phyloP scores from a whole-genome alignment of 2,113 vertebrate species.

The Tretioscincus oriximinensis region DNA sequence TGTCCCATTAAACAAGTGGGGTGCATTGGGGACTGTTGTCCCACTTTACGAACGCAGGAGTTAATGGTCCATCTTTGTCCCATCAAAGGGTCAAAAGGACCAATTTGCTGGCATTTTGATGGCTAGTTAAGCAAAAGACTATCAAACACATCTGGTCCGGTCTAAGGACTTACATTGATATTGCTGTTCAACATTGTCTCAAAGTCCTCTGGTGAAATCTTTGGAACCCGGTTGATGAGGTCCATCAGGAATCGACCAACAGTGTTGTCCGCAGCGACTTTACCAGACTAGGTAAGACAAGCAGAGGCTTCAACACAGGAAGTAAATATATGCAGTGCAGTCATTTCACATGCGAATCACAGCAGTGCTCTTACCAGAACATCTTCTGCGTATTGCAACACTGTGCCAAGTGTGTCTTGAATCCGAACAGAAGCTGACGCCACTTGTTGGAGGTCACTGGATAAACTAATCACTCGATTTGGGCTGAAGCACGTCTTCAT shows the following conservation, averaged over 20 bases:
- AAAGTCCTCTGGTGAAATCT: slow-evolving; percentile 93
- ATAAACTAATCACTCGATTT: slow-evolving; percentile 87
- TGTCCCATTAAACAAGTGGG: not conserved
- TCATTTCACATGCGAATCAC: not conserved
- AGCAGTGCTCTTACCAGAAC: slow-evolving; percentile 83
- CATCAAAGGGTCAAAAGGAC: not conserved
- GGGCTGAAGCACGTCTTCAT: slow-evolving; percentile 88
- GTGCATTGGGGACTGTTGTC: no score
- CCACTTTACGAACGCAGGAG: not conserved
- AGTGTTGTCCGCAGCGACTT: slow-evolving; percentile 92
- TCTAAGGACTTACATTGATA: slow-evolving; percentile 87
- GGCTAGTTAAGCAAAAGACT: no score
- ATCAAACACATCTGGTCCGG: not conserved
- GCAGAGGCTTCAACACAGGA: slow-evolving; percentile 17
- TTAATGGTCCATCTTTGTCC: not conserved
- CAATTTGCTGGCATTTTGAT: no score
- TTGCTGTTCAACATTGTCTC: slow-evolving; percentile 99
- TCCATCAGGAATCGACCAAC: slow-evolving; percentile 96
- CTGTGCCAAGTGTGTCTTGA: slow-evolving; percentile 90
- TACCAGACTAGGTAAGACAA: slow-evolving; percentile 84
- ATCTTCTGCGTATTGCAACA: slow-evolving; percentile 92
- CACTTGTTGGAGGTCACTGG: slow-evolving; percentile 95
- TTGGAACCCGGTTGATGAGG: slow-evolving; percentile 96
- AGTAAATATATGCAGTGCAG: not conserved
- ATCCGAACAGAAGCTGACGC: slow-evolving; percentile 83